Base-by-base conservation (phyloP, 2,113 vertebrate genomes). In the Hemichromis elongatus region DNA sequence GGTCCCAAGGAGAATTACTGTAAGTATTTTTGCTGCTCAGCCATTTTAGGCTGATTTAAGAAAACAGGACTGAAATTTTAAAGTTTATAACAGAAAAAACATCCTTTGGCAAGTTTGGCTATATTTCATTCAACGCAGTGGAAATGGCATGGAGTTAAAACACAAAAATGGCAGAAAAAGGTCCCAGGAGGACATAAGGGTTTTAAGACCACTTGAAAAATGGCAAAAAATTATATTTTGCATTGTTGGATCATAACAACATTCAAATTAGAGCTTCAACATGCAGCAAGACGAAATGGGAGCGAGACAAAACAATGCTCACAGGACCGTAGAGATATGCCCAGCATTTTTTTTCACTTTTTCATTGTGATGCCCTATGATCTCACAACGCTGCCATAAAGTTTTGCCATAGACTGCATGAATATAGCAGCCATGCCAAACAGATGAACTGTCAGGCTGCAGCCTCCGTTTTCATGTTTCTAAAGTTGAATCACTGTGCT, bases 221-320 rank as follows among this genome's bases (percentile, higher is more conserved):
- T 57, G 0, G 0, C 13, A 28, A 28, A 28, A 30, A 35, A 35
- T 61, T 18, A 0, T 4, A 12, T 63, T 35, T 63, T 63, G 0
- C 30, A 35, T 61, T 30, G 57, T 61, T 35, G 28, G 28, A 59
- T 59, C 9, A 33, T 59, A 28, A 33, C 57, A 61, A 35, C 16
- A 18, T 7, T 61, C 30, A 2, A 61, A 61, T 18, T 61, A 1
- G 9, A 61, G 0, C 57, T 35, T 61, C 30, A 61, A 7, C 30
- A 35, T 61, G 57, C 30, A 61, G 2, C 57, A n/a, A 4, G 30
- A 61, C 2, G 30, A 33, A 33, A 33, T 33, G 5, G 30, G 30
- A 33, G 30, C 6, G 30, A 33, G 14, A 57, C 26, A 3, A 28
- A 57, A 57, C 26, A 16, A 33, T 28, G 28, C 0, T 55, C 21